phyloP scores from a whole-genome alignment of 2,797 vertebrate species.

The Lacerta agilis region DNA sequence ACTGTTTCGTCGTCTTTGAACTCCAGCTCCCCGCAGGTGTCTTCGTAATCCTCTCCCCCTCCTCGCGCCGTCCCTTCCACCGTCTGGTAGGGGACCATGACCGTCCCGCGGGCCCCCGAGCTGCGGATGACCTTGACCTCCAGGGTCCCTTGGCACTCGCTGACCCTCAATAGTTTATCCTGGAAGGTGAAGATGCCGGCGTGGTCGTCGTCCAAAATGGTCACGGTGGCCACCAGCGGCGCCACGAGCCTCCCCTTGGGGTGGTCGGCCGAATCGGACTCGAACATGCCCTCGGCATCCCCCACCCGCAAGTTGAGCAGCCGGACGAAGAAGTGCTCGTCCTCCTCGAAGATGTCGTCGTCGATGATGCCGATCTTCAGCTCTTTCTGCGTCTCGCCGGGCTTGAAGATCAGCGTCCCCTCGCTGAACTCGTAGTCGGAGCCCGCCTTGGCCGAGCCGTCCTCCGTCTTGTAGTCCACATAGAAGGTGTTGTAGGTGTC shows the following conservation, averaged over 20 bases:
- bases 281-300: constrained; percentile 92
- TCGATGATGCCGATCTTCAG: constrained; percentile 94
- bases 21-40: constrained; percentile 88
- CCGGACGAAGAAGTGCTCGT: constrained; percentile 91
- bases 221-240: constrained; percentile 90
- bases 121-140: constrained; percentile 90
- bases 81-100: constrained; percentile 88
- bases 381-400: constrained; percentile 90
- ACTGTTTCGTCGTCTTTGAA: constrained; percentile 93
- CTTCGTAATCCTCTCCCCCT: constrained; percentile 88
- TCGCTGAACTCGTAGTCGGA: constrained; percentile 90
- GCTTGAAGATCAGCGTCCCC: constrained; percentile 94
- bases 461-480: constrained; percentile 94
- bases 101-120: constrained; percentile 91
- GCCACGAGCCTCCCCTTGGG: constrained; percentile 87
- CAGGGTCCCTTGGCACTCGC: constrained; percentile 93
- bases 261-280: constrained; percentile 82
- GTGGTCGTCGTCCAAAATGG: constrained; percentile 96
- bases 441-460: constrained; percentile 90
- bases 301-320: constrained; percentile 91
- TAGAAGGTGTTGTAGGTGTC: constrained; percentile 92
- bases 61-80: constrained; percentile 86
- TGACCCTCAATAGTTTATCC: constrained; percentile 85
- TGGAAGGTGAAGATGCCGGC: constrained; percentile 95
- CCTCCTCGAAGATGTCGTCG: constrained; percentile 95